Evolutionary conservation across 2,797 vertebrate species (phyloP).

Genomic region (Gila robusta): DNA sequence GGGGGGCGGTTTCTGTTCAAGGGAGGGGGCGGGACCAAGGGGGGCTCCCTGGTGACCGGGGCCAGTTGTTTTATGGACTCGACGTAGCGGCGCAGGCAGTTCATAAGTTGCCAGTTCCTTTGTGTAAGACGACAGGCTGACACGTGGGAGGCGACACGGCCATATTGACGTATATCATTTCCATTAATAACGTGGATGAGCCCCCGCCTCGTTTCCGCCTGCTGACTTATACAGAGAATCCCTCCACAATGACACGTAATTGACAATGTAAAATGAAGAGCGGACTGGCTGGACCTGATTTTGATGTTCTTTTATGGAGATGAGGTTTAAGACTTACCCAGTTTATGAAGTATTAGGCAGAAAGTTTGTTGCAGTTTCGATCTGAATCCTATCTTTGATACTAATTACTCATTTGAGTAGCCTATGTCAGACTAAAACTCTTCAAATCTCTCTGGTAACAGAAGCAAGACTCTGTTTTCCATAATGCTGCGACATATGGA

Average conservation of each 20-base stretch:
- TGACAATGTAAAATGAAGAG: slow-evolving; percentile 42
- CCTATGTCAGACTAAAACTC: neutral
- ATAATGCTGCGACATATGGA: slow-evolving; percentile 76
- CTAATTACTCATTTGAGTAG: neutral
- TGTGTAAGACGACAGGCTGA: slow-evolving; percentile 92
- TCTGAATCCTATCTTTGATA: neutral
- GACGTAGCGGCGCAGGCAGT: slow-evolving; percentile 90
- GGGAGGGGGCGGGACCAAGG: slow-evolving; percentile 79
- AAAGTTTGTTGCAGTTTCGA: neutral
- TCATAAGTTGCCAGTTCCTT: slow-evolving; percentile 93
- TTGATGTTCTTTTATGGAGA: slow-evolving; percentile 34
- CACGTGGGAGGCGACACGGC: slow-evolving; percentile 91
- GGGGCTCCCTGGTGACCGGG: slow-evolving; percentile 88
- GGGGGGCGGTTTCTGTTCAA: slow-evolving; percentile 78
- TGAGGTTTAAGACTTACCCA: neutral
- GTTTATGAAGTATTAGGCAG: neutral
- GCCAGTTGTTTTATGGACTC: slow-evolving; percentile 98
- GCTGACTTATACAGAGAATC: slow-evolving; percentile 74
- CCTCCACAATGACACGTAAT: slow-evolving; percentile 40
- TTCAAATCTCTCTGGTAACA: slow-evolving; percentile 31
- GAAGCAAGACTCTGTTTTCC: slow-evolving; percentile 64
- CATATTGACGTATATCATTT: slow-evolving; percentile 98
- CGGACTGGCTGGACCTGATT: neutral
- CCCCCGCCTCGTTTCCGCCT: slow-evolving; percentile 84
- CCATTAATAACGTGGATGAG: slow-evolving; percentile 93